Evolutionary conservation across 2,113 vertebrate genomes (phyloP).

Genomic region (Catharus bicknelli): DNA sequence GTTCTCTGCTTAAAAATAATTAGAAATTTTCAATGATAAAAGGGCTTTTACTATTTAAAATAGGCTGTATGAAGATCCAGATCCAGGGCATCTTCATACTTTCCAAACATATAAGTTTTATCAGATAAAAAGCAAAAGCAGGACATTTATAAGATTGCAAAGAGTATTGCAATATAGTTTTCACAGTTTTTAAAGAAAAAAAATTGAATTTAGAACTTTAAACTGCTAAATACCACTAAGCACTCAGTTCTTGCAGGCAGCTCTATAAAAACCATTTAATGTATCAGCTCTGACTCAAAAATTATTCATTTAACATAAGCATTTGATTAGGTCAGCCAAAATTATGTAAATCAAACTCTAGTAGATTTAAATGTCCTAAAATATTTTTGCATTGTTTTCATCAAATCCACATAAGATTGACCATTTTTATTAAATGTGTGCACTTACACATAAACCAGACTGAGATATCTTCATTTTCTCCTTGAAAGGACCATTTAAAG

Average conservation of each 20-base stretch:
- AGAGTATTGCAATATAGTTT: not conserved
- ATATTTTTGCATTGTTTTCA: not conserved
- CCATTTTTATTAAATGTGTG: not conserved
- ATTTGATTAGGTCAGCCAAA: not conserved
- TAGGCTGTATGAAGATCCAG: not conserved
- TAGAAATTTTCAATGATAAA: not conserved
- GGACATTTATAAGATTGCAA: not conserved
- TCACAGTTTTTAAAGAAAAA: not conserved
- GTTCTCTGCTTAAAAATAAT: not conserved
- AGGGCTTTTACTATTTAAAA: not conserved
- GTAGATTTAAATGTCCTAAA: not conserved
- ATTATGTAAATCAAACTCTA: not conserved
- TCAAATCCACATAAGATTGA: not conserved
- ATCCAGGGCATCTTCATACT: not conserved
- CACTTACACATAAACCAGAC: not conserved
- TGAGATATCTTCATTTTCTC: not conserved
- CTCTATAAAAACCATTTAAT: not conserved
- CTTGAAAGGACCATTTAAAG: not conserved
- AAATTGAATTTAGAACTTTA: not conserved
- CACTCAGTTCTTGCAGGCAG: not conserved
- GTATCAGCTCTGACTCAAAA: not conserved
- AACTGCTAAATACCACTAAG: not conserved
- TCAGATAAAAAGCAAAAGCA: not conserved
- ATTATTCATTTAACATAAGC: not conserved
- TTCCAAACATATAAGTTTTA: not conserved